phyloP scores from a whole-genome alignment of 1,140 invertebrate species.

The Magallana ariakensis region DNA sequence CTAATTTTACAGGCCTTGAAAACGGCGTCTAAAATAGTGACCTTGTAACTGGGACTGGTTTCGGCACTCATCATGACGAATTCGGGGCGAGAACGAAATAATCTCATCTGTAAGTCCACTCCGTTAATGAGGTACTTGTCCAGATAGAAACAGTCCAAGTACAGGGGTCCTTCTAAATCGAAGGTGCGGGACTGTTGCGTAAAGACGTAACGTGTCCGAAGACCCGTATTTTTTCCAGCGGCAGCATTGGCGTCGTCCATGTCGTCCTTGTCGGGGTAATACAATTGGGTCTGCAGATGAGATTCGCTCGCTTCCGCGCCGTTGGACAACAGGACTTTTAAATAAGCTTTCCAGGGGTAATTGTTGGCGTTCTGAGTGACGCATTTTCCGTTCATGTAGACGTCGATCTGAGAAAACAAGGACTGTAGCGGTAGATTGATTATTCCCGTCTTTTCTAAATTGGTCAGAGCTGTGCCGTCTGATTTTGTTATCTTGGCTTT shows the following conservation, averaged over 20 bases:
- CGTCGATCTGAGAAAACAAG: constrained; percentile 47
- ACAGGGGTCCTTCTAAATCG: constrained; percentile 52
- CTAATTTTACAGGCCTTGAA: constrained; percentile 52
- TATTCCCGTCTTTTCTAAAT: constrained; percentile 42
- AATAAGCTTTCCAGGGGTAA: constrained; percentile 52
- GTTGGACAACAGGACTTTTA: constrained; percentile 45
- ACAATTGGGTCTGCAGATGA: constrained; percentile 39
- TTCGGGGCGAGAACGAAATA: constrained; percentile 42
- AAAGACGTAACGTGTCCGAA: constrained; percentile 31
- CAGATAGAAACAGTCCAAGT: constrained; percentile 43
- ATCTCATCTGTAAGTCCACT: constrained; percentile 49
- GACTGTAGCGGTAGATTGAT: constrained; percentile 45
- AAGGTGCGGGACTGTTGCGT: constrained; percentile 29
- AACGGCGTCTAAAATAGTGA: constrained; percentile 31
- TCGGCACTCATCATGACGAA: constrained; percentile 51
- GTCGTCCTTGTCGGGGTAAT: constrained; percentile 3
- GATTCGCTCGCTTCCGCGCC: constrained; percentile 3
- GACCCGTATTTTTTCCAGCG: constrained; percentile 27
- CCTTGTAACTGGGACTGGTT: constrained; percentile 43
- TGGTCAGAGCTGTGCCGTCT: constrained; percentile 30
- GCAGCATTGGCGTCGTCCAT: constrained; percentile 7
- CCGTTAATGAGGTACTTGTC: constrained; percentile 54
- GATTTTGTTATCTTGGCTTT: constrained; percentile 46
- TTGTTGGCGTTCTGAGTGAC: constrained; percentile 43
- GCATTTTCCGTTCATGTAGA: constrained; percentile 48